phyloP scores from a whole-genome alignment of 2,797 vertebrate species.

The Chelidonichthys spinosus region DNA sequence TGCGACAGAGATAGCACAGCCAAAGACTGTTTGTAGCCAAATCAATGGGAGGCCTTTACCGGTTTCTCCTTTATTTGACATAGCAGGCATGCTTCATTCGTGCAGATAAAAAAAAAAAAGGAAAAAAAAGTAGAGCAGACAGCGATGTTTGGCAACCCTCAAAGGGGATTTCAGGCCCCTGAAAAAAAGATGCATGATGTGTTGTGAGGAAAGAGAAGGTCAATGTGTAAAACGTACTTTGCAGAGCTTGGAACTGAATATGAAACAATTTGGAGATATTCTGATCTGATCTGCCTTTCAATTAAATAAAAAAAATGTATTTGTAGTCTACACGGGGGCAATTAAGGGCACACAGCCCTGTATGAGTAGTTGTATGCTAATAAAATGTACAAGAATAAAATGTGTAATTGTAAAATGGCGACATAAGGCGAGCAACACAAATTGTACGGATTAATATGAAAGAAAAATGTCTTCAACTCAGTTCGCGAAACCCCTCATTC shows the following conservation, averaged over 20 bases:
- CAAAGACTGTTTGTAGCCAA: constrained; percentile 42
- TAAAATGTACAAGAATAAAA: no score
- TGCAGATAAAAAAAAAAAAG: constrained; percentile 12
- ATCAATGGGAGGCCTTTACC: constrained; percentile 48
- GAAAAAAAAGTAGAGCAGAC: constrained; percentile 19
- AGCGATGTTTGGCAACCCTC: constrained; percentile 20
- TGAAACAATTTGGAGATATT: not conserved
- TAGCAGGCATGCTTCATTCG: not conserved
- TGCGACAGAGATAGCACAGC: constrained; percentile 55
- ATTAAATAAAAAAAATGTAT: no score
- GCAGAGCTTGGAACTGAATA: constrained; percentile 5
- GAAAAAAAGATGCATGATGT: constrained; percentile 29
- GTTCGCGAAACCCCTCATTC: not conserved
- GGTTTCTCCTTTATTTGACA: constrained; percentile 23
- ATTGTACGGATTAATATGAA: no score
- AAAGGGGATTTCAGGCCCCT: constrained; percentile 20
- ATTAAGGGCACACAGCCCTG: no score
- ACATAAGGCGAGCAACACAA: no score
- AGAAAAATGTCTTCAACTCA: not conserved
- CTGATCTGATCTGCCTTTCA: not conserved
- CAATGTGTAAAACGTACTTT: not conserved
- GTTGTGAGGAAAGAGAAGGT: constrained; percentile 14
- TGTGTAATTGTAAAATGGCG: no score
- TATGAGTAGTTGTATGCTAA: no score
- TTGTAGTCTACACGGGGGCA: no score